A percentile compares a stretch with the other conserved stretches of the same genome.
Evolutionary conservation across 2,888 invertebrate species (phyloP).

Genomic region (Synanthedon formicaeformis): DNA sequence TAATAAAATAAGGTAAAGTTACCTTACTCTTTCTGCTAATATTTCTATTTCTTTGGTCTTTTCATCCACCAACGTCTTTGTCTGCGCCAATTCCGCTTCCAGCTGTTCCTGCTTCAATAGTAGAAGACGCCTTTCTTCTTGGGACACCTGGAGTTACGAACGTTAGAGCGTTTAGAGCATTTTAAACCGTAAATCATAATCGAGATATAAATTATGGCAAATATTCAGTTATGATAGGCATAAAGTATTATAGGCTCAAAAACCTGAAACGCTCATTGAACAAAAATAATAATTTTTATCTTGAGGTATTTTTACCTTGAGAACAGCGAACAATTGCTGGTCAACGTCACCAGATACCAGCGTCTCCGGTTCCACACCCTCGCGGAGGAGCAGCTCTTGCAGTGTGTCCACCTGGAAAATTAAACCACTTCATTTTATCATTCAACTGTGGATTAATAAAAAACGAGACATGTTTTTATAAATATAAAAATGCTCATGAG

Average conservation of each 20-base stretch:
- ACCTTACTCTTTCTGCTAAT: conserved; percentile 77
- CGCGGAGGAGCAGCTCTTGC: conserved; percentile 80
- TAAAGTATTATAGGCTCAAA: not conserved
- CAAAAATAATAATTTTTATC: no score
- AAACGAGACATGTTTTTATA: no score
- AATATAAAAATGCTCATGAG: no score
- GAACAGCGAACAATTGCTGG: conserved; percentile 84
- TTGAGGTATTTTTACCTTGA: conserved; percentile 70
- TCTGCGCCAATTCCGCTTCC: conserved; percentile 75
- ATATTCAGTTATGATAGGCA: no score
- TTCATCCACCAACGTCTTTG: conserved; percentile 71
- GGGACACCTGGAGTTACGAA: conserved; percentile 65
- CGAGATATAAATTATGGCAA: no score
- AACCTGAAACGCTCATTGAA: no score
- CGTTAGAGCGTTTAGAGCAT: no score
- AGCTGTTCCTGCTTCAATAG: conserved; percentile 84
- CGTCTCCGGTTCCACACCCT: conserved; percentile 75
- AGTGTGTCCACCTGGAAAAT: conserved; percentile 80
- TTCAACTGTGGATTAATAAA: no score
- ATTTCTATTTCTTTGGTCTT: conserved; percentile 75
- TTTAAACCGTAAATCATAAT: no score
- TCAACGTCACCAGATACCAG: conserved; percentile 79
- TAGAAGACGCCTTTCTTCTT: conserved; percentile 82
- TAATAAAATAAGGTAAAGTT: conserved; percentile 2
- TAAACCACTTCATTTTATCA: no score